Percentiles rank a stretch among this genome's conserved stretches.
These are phyloP conservation scores for Actenoides hombroni DNA, from an alignment of 2,113 vertebrate genomes.

Conservation along the genomic window DNA sequence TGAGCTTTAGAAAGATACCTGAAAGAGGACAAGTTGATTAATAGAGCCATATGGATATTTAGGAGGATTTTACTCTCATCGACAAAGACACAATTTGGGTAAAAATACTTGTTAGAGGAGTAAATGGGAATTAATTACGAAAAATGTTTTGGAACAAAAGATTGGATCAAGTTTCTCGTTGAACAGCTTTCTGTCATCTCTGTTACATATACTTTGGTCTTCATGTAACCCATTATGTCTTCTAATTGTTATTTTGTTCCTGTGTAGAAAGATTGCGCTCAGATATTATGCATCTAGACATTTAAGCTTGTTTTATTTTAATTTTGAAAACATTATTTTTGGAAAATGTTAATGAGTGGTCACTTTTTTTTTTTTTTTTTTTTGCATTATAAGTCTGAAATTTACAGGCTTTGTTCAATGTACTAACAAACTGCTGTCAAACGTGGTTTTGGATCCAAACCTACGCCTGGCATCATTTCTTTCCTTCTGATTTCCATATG, in stretches of 20 bases:
- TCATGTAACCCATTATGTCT: not conserved
- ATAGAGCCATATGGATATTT: not conserved
- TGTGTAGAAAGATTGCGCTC: not conserved
- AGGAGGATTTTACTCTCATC: fast-evolving
- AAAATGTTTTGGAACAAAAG: not conserved
- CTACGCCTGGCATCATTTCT: not conserved
- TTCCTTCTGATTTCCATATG: not conserved
- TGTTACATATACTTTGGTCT: not conserved
- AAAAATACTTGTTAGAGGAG: not conserved
- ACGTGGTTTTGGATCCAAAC: not conserved
- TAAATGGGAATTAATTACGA: not conserved
- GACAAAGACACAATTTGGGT: not conserved
- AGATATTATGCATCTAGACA: not conserved
- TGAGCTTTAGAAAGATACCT: not conserved
- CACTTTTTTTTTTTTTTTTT: not conserved
- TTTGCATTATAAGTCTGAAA: not conserved
- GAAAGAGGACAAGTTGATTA: not conserved
- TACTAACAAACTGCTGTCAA: not conserved
- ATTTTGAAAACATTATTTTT: not conserved
- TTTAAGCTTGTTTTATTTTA: not conserved
- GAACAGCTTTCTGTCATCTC: not conserved
- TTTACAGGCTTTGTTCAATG: not conserved
- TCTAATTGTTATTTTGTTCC: not conserved
- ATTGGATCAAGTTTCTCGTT: not conserved
- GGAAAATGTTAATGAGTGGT: not conserved